Base-by-base conservation (phyloP, 2,888 invertebrate species). In the Gymnoscelis rufifasciata region DNA sequence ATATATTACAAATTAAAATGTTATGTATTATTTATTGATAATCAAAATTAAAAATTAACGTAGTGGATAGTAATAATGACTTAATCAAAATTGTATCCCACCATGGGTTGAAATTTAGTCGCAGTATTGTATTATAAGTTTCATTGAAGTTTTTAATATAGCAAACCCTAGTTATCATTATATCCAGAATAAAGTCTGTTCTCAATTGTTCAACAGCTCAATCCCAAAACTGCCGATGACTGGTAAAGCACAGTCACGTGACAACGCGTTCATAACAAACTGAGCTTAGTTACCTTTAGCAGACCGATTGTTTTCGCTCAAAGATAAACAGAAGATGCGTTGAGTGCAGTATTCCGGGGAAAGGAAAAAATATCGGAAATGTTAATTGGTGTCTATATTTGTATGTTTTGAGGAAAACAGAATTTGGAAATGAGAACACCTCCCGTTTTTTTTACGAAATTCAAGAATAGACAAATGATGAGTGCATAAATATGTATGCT, bases 281-380 rank as follows among this genome's bases (percentile, higher is more conserved):
- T 49, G 53, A 59, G 33, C 55, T 42, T 47, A 64, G 60, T 60
- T 45, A 15, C 36, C 5, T 52, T 51, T 38, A 47, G 19, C 10
- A 47, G 60, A 68, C 54, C 52, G 61, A 35, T 38, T 58, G 53
- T 57, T 56, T 57, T 56, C 14, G 45, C 59, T 39, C 44, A 15
- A 33, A 19, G 51, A 57, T 55, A 29, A 54, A 31, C 56, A 60
- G 66, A 56, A 26, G 56, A 50, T 55, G 51, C 61, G 66, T 55
- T 56, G 64, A 62, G 52, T 52, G 52, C 64, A 66, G 57, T 19
- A 23, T 33, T 30, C 2, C 37, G 43, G 53, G 54, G 54, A 56
- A 59, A 60, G 57, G 62, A 47, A 19, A 5, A 19, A 59, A 59
- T 45, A 53, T 54, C 47, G 52, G 59, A 51, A 47, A 53, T 57